Evolutionary conservation across 2,113 vertebrate genomes (phyloP).

Genomic region (Sterna hirundo): DNA sequence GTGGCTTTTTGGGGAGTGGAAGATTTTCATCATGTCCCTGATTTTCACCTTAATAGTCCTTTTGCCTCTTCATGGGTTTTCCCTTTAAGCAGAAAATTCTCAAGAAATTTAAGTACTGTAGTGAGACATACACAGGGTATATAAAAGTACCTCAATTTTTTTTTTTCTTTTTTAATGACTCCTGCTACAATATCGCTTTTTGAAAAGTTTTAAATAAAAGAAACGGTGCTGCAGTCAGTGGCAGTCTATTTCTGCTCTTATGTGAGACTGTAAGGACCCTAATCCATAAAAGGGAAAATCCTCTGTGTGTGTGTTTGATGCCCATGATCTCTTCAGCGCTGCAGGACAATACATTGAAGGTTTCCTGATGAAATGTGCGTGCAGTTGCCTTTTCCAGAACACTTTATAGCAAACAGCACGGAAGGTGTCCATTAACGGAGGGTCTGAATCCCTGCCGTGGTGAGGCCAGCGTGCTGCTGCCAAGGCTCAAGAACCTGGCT

Average conservation of each 20-base stretch:
- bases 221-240: background rate
- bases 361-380: background rate
- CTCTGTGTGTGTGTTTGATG: background rate
- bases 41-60: background rate
- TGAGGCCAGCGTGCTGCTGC: fast-evolving
- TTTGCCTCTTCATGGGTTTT: background rate
- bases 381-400: background rate
- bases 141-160: too few species aligned
- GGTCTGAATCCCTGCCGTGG: background rate
- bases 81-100: background rate
- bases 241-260: background rate
- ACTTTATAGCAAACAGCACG: fast-evolving
- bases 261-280: fast-evolving
- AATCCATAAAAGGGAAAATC: background rate
- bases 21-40: background rate
- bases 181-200: background rate
- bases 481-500: background rate
- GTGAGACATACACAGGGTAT: background rate
- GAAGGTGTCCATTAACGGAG: too few species aligned
- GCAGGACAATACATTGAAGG: fast-evolving
- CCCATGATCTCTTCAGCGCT: background rate
- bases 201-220: background rate
- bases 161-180: background rate
- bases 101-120: background rate
- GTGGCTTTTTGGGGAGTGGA: background rate